phyloP scores from a whole-genome alignment of 2,888 invertebrate genomes.

The Theretra japonica region DNA sequence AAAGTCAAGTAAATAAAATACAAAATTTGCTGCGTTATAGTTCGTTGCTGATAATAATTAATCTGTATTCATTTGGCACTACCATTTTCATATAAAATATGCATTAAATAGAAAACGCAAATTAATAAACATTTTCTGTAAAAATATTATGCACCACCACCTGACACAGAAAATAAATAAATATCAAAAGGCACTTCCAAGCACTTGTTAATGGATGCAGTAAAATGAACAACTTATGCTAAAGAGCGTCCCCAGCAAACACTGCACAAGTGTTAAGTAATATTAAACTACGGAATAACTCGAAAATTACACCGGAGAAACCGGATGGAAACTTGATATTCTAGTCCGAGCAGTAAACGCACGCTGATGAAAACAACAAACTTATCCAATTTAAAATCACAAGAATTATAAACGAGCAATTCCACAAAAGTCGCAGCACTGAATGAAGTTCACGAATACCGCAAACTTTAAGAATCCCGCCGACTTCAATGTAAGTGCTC shows the following conservation, averaged over 20 bases:
- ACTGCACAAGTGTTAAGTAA: not conserved
- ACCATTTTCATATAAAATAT: too few relatives aligned
- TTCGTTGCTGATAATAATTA: too few relatives aligned
- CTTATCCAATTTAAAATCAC: conserved; percentile 27
- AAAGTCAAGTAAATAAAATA: not conserved
- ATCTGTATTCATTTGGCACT: too few relatives aligned
- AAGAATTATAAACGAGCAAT: conserved; percentile 26
- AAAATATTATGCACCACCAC: too few relatives aligned
- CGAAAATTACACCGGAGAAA: conserved; percentile 8
- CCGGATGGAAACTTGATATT: conserved; percentile 12
- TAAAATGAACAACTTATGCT: not conserved
- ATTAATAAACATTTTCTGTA: too few relatives aligned
- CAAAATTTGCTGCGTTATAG: too few relatives aligned
- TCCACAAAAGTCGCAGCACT: conserved; percentile 24
- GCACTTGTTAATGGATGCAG: not conserved
- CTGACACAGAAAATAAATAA: too few relatives aligned
- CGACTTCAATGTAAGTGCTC: conserved; percentile 24
- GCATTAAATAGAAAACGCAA: too few relatives aligned
- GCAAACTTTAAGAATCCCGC: conserved; percentile 26
- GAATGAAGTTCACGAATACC: conserved; percentile 24
- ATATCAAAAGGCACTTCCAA: not conserved
- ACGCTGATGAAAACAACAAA: conserved; percentile 25
- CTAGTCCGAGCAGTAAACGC: not conserved
- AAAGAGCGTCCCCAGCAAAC: not conserved
- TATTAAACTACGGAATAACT: conserved; percentile 5